Conservation (phyloP, 2,888 invertebrate genomes). For the Nasonovia ribisnigri region DNA sequence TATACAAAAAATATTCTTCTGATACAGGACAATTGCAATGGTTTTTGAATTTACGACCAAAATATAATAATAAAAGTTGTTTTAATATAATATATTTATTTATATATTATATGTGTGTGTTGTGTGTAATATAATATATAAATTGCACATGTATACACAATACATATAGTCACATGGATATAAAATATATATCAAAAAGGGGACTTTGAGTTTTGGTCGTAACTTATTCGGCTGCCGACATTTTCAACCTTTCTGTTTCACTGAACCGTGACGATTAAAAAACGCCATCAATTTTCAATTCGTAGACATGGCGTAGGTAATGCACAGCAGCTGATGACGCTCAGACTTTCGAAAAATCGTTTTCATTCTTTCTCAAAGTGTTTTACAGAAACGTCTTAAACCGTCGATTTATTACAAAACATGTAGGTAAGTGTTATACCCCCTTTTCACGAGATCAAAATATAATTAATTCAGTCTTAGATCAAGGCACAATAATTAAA, state of each 20-base stretch:
- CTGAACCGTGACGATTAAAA: constrained; percentile 50
- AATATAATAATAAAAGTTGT: constrained; percentile 36
- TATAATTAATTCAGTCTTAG: background rate
- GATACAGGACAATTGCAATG: background rate
- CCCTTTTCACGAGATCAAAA: background rate
- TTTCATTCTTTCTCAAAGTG: constrained; percentile 4
- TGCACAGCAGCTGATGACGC: constrained; percentile 13
- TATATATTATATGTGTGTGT: background rate
- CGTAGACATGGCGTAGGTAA: background rate
- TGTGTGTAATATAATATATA: background rate
- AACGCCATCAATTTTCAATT: constrained; percentile 33
- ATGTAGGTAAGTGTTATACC: background rate
- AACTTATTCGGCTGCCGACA: constrained; percentile 40
- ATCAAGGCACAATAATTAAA: background rate
- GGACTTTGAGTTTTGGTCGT: constrained; percentile 38
- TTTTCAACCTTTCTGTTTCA: constrained; percentile 27
- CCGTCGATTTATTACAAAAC: constrained; percentile 11
- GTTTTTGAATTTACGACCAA: constrained; percentile 19
- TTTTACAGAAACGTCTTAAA: background rate
- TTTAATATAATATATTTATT: background rate
- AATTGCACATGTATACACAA: background rate
- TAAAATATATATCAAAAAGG: constrained; percentile 18
- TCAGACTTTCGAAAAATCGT: constrained; percentile 11
- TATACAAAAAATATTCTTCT: background rate
- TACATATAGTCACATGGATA: background rate